Percentiles rank a stretch among this genome's conserved stretches.
phyloP scores from a whole-genome alignment of 2,888 invertebrate species.

The Rhodophaea formosa region DNA sequence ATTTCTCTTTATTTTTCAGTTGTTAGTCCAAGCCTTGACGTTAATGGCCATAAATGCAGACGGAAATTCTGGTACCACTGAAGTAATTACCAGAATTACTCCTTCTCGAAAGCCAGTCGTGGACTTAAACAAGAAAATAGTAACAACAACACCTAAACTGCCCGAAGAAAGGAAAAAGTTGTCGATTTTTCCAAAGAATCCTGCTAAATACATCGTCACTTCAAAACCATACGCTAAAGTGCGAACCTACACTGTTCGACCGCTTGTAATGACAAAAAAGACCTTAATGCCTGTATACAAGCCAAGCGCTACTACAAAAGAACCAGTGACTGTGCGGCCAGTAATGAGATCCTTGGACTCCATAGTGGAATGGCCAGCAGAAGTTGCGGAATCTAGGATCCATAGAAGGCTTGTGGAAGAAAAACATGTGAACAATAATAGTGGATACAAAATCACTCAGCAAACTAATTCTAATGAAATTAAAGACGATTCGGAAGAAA shows the following conservation, averaged over 20 bases:
- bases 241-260: constrained; percentile 18
- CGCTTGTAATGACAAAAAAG: constrained; percentile 26
- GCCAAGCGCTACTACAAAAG: constrained; percentile 16
- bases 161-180: constrained; percentile 33
- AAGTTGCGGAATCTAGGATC: not conserved
- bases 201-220: constrained; percentile 36
- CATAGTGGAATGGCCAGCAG: not conserved
- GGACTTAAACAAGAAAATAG: not conserved
- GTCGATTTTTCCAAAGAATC: constrained; percentile 40
- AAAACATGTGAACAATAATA: constrained; percentile 7
- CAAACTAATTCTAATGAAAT: not conserved
- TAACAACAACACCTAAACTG: not conserved
- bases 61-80: not conserved
- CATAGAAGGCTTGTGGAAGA: constrained; percentile 6
- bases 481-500: constrained; percentile 19
- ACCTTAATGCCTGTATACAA: constrained; percentile 22
- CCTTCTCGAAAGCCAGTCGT: constrained; percentile 5
- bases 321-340: constrained; percentile 22
- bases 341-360: not conserved
- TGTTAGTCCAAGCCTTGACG: not conserved
- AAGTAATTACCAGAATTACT: not conserved
- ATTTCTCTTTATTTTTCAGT: constrained; percentile 4
- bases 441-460: not conserved
- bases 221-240: constrained; percentile 26
- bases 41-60: not conserved